These are phyloP conservation scores for Aleadryas rufinucha DNA, from an alignment of 2,113 vertebrate species.

Conservation along the genomic window DNA sequence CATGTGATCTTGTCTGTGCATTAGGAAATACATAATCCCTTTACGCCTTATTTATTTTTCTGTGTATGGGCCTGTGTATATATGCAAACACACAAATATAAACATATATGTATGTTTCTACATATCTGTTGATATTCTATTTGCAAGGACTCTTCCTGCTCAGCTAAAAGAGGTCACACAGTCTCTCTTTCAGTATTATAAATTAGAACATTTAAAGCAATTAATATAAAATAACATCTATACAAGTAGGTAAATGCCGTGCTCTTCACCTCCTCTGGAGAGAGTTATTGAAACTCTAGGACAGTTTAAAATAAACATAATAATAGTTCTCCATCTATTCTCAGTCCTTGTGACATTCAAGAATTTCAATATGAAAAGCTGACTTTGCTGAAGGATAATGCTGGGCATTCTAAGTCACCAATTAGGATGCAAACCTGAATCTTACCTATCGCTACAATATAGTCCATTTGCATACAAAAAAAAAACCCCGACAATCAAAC, in stretches of 20 bases:
- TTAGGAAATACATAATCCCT: background rate
- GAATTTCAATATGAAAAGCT: conserved; percentile 49
- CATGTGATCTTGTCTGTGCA: background rate
- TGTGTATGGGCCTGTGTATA: fast-evolving
- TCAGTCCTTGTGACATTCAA: conserved; percentile 23
- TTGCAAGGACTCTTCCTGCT: background rate
- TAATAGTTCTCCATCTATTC: conserved; percentile 13
- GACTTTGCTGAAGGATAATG: conserved; percentile 37
- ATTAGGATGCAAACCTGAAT: conserved; percentile 46
- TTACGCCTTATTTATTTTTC: background rate
- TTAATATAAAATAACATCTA: background rate
- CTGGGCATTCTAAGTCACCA: conserved; percentile 21
- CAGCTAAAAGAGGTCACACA: background rate
- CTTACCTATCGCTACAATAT: conserved; percentile 18
- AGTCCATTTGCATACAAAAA: conserved; percentile 11
- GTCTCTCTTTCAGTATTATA: background rate
- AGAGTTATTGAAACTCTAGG: background rate
- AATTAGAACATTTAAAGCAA: background rate
- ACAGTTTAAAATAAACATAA: conserved; percentile 44
- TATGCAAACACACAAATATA: background rate
- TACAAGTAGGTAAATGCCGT: background rate
- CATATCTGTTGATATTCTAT: background rate
- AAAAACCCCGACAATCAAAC: background rate
- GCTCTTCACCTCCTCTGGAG: background rate
- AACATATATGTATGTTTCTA: background rate